phyloP scores from a whole-genome alignment of 2,113 vertebrate species.

The Amphilophus citrinellus region DNA sequence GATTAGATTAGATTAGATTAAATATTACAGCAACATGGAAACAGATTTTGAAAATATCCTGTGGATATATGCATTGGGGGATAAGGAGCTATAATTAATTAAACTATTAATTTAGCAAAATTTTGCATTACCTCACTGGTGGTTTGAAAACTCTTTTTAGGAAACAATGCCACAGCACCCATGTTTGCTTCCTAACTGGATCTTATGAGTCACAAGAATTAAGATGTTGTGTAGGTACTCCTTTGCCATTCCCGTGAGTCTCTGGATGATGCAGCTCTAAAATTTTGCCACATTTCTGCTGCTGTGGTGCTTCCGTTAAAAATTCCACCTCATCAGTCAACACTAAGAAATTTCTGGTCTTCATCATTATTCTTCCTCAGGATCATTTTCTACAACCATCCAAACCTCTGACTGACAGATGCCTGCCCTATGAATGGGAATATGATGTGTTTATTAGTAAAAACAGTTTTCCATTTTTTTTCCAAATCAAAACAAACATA shows the following conservation, averaged over 20 bases:
- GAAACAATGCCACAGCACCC: too few relatives aligned
- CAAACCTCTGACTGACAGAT: neutral
- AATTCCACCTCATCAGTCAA: neutral
- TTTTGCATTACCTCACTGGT: too few relatives aligned
- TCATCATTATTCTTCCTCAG: neutral
- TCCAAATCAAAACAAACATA: neutral
- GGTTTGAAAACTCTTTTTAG: neutral
- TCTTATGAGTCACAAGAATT: neutral
- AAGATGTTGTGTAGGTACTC: neutral
- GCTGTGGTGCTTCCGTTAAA: neutral
- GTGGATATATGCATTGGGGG: too few relatives aligned
- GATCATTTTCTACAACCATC: neutral
- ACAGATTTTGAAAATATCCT: too few relatives aligned
- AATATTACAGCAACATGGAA: too few relatives aligned
- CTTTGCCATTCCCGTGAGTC: fast-evolving
- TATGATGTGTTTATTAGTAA: neutral
- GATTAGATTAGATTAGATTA: too few relatives aligned
- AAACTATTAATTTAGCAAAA: neutral
- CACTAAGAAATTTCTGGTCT: neutral
- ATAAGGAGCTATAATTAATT: too few relatives aligned
- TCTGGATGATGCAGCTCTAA: neutral
- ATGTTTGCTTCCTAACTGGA: neutral
- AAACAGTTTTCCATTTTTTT: neutral
- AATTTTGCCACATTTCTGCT: neutral
- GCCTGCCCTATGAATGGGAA: neutral